Evolutionary conservation across 1,140 invertebrate genomes (phyloP).

Genomic region (Thalassaphorura encarpata): DNA sequence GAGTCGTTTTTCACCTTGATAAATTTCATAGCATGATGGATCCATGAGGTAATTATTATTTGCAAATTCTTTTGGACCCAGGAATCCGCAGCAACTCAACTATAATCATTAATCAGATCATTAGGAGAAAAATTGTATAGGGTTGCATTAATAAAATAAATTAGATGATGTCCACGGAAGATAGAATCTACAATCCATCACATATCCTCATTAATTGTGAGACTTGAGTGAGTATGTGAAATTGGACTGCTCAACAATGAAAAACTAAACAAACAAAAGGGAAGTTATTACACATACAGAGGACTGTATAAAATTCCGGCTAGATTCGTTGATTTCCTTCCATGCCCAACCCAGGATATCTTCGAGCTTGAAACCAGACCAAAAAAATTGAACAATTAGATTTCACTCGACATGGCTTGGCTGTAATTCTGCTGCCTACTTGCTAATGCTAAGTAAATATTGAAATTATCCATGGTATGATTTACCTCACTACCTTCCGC

Average conservation of each 20-base stretch:
- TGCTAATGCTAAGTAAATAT: too few species aligned
- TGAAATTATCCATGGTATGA: too few species aligned
- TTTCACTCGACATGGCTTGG: too few species aligned
- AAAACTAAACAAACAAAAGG: background rate
- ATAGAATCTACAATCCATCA: background rate
- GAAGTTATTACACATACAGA: slow-evolving; percentile 35
- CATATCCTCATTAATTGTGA: too few species aligned
- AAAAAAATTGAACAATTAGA: slow-evolving; percentile 5
- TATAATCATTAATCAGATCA: slow-evolving; percentile 23
- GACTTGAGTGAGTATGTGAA: background rate
- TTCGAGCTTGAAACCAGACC: slow-evolving; percentile 35
- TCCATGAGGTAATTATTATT: slow-evolving; percentile 40
- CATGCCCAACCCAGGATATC: slow-evolving; percentile 40
- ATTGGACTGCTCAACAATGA: background rate
- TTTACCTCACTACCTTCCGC: too few species aligned
- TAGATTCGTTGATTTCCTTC: slow-evolving; percentile 41
- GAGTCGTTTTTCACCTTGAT: slow-evolving; percentile 24
- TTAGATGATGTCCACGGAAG: background rate
- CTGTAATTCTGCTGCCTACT: too few species aligned
- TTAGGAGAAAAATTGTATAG: too few species aligned
- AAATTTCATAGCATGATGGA: slow-evolving; percentile 38
- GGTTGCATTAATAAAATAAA: background rate
- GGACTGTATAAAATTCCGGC: slow-evolving; percentile 39
- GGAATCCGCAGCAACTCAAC: slow-evolving; percentile 42
- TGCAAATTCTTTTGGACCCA: slow-evolving; percentile 41